phyloP scores from a whole-genome alignment of 2,888 invertebrate species.

The Acronicta psi region DNA sequence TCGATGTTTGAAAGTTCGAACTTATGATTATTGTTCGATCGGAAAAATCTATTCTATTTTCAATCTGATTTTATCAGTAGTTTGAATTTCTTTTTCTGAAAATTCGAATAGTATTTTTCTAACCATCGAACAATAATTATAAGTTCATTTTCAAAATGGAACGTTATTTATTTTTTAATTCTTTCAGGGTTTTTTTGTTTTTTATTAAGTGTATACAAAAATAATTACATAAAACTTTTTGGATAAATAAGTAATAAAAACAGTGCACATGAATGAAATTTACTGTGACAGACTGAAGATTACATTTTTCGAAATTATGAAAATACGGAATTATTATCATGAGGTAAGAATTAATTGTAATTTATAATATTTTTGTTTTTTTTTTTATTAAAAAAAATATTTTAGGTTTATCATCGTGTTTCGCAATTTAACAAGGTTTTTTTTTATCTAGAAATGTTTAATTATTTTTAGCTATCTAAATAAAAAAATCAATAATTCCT shows the following conservation, averaged over 20 bases:
- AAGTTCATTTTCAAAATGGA: slow-evolving; percentile 34
- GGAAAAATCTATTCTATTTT: slow-evolving; percentile 27
- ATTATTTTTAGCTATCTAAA: too few relatives aligned
- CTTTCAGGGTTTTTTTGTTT: slow-evolving; percentile 37
- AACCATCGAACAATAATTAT: slow-evolving; percentile 50
- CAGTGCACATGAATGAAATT: slow-evolving; percentile 70
- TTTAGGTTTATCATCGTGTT: too few relatives aligned
- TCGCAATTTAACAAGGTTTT: too few relatives aligned
- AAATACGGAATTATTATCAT: slow-evolving; percentile 83
- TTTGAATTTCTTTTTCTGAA: slow-evolving; percentile 21
- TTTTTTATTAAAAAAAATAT: too few relatives aligned
- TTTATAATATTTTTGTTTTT: neutral
- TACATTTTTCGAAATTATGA: slow-evolving; percentile 79
- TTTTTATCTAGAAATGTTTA: too few relatives aligned
- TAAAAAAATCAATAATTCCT: too few relatives aligned
- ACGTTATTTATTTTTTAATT: slow-evolving; percentile 20
- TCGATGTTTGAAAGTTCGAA: slow-evolving; percentile 40
- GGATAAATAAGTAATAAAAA: slow-evolving; percentile 34
- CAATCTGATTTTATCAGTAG: slow-evolving; percentile 12
- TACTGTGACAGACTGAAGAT: slow-evolving; percentile 66
- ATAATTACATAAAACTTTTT: slow-evolving; percentile 18
- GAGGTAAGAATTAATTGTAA: slow-evolving; percentile 71
- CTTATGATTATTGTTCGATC: slow-evolving; percentile 49
- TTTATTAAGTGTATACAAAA: slow-evolving; percentile 26
- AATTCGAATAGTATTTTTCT: slow-evolving; percentile 15